Conservation (phyloP, 2,888 invertebrate genomes). For the Heteromyza rotundicornis region DNA sequence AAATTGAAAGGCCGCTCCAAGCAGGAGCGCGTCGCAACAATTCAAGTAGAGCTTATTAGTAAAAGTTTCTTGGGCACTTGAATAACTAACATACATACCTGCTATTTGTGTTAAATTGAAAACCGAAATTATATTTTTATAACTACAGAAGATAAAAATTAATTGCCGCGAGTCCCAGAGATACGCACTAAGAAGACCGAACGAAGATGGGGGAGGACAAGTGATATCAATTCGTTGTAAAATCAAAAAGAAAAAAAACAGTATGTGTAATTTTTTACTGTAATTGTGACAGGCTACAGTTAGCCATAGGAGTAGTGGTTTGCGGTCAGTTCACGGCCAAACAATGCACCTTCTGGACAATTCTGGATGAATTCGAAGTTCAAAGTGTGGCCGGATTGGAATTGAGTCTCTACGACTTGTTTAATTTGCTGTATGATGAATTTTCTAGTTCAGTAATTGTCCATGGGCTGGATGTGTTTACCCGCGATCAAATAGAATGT, state of each 20-base stretch:
- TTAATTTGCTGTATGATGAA: too few relatives aligned
- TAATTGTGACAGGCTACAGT: too few relatives aligned
- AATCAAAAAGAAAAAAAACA: not conserved
- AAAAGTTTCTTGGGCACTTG: not conserved
- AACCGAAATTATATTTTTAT: not conserved
- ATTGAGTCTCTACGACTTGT: too few relatives aligned
- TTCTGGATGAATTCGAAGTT: too few relatives aligned
- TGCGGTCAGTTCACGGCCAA: too few relatives aligned
- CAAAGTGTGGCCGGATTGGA: too few relatives aligned
- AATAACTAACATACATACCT: not conserved
- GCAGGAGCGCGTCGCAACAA: not conserved
- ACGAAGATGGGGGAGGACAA: not conserved
- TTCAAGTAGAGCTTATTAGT: not conserved
- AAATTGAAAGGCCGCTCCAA: not conserved
- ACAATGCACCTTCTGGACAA: too few relatives aligned
- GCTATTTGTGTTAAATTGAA: not conserved
- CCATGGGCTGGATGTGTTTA: too few relatives aligned
- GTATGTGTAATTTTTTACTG: not conserved
- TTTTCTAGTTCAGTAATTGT: too few relatives aligned
- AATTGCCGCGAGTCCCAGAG: not conserved
- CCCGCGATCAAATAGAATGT: too few relatives aligned
- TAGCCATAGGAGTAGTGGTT: too few relatives aligned
- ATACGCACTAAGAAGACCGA: slow-evolving; percentile 3
- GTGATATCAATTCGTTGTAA: slow-evolving; percentile 3
- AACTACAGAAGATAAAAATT: not conserved